Evolutionary conservation across 2,113 vertebrate genomes (phyloP).

Genomic region (Neolamprologus longior): DNA sequence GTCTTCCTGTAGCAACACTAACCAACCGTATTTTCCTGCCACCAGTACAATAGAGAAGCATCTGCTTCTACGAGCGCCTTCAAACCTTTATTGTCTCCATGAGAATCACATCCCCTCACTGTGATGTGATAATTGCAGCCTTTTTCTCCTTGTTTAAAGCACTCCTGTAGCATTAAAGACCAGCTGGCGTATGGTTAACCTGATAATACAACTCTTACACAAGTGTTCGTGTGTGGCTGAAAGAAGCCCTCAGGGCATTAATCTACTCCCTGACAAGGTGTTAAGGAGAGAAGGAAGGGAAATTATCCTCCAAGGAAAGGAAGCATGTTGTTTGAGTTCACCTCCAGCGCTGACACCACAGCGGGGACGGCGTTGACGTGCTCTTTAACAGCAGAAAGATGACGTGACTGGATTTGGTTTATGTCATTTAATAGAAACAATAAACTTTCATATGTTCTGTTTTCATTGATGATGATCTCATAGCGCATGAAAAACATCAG

Average conservation of each 20-base stretch:
- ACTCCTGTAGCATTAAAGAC: background rate
- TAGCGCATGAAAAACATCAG: background rate
- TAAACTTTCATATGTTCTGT: background rate
- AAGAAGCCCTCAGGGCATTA: background rate
- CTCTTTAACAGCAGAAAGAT: background rate
- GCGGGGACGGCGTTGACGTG: background rate
- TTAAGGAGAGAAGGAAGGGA: background rate
- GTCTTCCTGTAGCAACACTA: background rate
- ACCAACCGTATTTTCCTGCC: background rate
- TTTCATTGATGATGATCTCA: background rate
- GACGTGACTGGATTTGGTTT: background rate
- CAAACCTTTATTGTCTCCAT: background rate
- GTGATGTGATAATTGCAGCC: background rate
- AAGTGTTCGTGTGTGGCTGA: background rate
- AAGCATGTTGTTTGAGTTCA: background rate
- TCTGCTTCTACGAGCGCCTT: background rate
- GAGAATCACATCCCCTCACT: background rate
- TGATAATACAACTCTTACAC: background rate
- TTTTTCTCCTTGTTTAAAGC: background rate
- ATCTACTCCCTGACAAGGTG: slow-evolving; percentile 1
- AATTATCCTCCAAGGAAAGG: slow-evolving; percentile 4
- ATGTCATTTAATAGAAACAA: background rate
- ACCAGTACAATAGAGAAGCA: background rate
- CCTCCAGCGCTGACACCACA: background rate
- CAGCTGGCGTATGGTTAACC: background rate